A percentile compares a stretch with the other conserved stretches of the same genome.
Conservation (phyloP, 2,113 vertebrate genomes). For the Zapornia atra region DNA sequence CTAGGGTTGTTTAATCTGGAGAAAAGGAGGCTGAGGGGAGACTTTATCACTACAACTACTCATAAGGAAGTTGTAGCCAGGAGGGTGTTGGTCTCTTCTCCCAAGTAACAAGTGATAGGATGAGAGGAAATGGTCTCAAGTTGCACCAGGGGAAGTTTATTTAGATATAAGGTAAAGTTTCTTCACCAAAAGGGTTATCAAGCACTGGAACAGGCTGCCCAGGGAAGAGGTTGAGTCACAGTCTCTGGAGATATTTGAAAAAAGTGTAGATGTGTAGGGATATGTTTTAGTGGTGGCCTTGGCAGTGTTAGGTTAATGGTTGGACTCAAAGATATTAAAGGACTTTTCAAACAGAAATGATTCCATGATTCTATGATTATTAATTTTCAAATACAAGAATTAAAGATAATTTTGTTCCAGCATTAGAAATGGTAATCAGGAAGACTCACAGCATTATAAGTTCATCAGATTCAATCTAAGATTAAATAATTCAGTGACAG, state of each 20-base stretch:
- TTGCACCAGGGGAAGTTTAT: neutral
- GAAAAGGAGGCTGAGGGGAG: rapidly evolving
- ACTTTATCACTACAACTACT: rapidly evolving
- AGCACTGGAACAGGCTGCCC: neutral
- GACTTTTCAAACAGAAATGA: neutral
- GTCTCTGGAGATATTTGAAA: neutral
- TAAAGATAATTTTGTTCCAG: neutral
- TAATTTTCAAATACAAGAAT: neutral
- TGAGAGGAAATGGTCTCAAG: neutral
- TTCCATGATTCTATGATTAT: neutral
- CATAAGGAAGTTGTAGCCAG: rapidly evolving
- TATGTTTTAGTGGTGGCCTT: neutral
- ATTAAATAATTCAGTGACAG: neutral
- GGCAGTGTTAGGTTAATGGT: neutral
- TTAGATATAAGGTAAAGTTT: neutral
- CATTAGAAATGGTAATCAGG: neutral
- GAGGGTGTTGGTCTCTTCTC: rapidly evolving
- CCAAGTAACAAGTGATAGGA: neutral
- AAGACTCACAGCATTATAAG: neutral
- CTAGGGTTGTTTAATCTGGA: neutral
- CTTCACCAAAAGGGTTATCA: rapidly evolving
- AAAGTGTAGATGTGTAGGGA: neutral
- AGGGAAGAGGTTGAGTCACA: neutral
- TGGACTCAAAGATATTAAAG: rapidly evolving
- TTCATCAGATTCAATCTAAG: neutral